Evolutionary conservation across 2,113 vertebrate genomes (phyloP), one percentile per base, ranked within the genome.

Genomic region (Megaleporinus macrocephalus): DNA sequence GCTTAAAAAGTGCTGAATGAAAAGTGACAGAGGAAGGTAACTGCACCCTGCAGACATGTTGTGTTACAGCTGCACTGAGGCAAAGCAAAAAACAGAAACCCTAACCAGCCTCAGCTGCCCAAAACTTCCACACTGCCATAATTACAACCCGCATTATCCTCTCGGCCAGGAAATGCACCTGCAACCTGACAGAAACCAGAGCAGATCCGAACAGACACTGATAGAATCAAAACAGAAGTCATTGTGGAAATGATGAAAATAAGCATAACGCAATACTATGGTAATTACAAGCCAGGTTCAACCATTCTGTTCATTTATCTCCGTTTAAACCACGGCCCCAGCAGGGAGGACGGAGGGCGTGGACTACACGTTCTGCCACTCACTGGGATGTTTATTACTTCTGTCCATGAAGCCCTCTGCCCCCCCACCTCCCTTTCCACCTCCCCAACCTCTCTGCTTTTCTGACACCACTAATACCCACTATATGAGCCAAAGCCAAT

Each of bases 141-240:
- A 70, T 72, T 55, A 36, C 47, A 22, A 30, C 26, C 44, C 65
- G 20, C 44, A 63, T 72, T 73, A 65, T 41, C 47, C 62, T 71
- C 30, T 49, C 51, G 75, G 30, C 33, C 71, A 69, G 76, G 69
- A 83, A 81, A 81, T 74, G 59, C 65, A 77, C 68, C 74, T 77
- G 65, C 73, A 83, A 53, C 22, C 69, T 57, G 66, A 80, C 47
- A 80, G 30, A 86, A 83, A 80, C 77, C 81, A 80, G 84, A 82
- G 49, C 76, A 22, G 73, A 75, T 74, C 36, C 15, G 63, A 53
- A 83, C 62, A 73, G 66, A 83, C 78, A 27, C 65, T 79, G 78
- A 82, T 82, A 79, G 80, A 85, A 83, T 86, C 47, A 82, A 75
- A 82, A 73, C 59, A 66, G 75, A 77, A 68, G 51, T 59, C 66